A percentile compares a stretch with the other conserved stretches of the same genome.
These are phyloP conservation scores for Porites evermanni DNA, from an alignment of 92 coral and sea anemone genomes.

Conservation along the genomic window DNA sequence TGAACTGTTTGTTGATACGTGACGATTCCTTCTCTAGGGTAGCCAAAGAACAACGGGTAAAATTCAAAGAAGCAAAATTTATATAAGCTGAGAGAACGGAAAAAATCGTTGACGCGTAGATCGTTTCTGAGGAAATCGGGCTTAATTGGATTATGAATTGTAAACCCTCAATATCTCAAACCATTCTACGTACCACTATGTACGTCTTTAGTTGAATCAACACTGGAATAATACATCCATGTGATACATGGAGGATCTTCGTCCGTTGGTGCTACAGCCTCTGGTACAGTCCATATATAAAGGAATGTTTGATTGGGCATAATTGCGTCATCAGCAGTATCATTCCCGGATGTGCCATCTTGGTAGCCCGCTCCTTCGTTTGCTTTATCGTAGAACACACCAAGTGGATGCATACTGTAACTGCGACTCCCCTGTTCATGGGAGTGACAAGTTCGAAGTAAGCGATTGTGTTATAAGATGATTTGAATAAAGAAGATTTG, in stretches of 20 bases:
- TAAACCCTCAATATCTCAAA: not conserved
- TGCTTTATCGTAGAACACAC: slow-evolving; percentile 86
- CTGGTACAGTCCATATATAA: slow-evolving; percentile 89
- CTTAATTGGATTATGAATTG: too few relatives aligned
- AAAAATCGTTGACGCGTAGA: too few relatives aligned
- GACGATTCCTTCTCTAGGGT: too few relatives aligned
- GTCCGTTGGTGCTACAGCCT: slow-evolving; percentile 80
- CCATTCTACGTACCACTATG: slow-evolving; percentile 69
- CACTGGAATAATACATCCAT: slow-evolving; percentile 84
- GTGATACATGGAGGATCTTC: slow-evolving; percentile 82
- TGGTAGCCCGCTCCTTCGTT: slow-evolving; percentile 88
- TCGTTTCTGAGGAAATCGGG: too few relatives aligned
- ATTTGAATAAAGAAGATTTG: too few relatives aligned
- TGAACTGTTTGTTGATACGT: too few relatives aligned
- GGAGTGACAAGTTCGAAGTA: too few relatives aligned
- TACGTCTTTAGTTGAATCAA: slow-evolving; percentile 81
- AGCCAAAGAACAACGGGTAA: too few relatives aligned
- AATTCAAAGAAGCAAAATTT: too few relatives aligned
- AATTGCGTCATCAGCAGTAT: slow-evolving; percentile 71
- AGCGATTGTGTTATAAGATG: too few relatives aligned
- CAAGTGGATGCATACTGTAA: slow-evolving; percentile 87
- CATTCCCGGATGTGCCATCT: slow-evolving; percentile 75
- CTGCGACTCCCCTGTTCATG: slow-evolving; percentile 72
- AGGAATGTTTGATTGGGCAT: slow-evolving; percentile 66
- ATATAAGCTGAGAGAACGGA: too few relatives aligned